Conservation (phyloP, 2,797 vertebrate species). For the Chelidonichthys spinosus region DNA sequence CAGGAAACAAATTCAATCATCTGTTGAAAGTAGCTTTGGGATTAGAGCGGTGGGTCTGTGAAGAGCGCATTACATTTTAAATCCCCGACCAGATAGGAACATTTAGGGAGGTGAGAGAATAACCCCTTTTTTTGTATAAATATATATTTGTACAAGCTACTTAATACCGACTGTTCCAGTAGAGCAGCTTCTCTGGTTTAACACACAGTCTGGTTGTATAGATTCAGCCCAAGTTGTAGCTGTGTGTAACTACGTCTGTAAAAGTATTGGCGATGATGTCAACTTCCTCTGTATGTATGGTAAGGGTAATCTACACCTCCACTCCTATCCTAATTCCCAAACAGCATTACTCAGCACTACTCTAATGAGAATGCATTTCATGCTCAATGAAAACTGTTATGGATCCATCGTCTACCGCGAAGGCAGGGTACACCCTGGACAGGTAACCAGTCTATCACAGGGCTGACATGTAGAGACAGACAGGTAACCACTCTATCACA, state of each 20-base stretch:
- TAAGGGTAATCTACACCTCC: neutral
- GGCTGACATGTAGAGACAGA: too few relatives aligned
- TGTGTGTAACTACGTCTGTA: neutral
- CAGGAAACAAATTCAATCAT: conserved; percentile 48
- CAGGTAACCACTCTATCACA: too few relatives aligned
- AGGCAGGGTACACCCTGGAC: too few relatives aligned
- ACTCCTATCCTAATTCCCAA: neutral
- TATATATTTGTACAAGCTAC: neutral
- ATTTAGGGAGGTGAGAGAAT: neutral
- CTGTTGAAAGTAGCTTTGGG: conserved; percentile 20
- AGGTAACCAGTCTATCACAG: too few relatives aligned
- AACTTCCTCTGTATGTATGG: neutral
- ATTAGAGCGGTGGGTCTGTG: conserved; percentile 19
- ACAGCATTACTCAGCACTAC: neutral
- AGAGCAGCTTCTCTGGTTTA: neutral
- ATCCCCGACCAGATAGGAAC: neutral
- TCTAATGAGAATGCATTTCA: conserved; percentile 7
- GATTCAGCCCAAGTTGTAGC: neutral
- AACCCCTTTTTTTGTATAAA: neutral
- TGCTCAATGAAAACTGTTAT: neutral
- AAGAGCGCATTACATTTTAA: conserved; percentile 5
- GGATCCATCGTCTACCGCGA: too few relatives aligned
- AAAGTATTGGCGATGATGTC: neutral
- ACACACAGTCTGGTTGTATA: neutral
- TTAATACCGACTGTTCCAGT: neutral